phyloP scores from a whole-genome alignment of 2,113 vertebrate genomes.

The Ahaetulla prasina region DNA sequence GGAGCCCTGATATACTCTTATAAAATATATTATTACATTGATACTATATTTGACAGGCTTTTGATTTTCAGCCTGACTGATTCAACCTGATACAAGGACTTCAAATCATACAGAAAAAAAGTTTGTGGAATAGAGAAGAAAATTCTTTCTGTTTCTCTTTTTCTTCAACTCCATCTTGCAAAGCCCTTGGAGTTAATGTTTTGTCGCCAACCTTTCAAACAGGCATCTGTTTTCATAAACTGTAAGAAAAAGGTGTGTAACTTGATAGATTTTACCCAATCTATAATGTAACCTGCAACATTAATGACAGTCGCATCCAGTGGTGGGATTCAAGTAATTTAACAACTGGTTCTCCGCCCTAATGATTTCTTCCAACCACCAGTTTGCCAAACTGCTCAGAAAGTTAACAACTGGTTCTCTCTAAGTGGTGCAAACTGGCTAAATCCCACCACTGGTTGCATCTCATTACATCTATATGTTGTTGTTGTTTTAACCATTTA shows the following conservation, averaged over 20 bases:
- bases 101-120: conserved; percentile 40
- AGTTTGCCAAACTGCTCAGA: too few relatives aligned
- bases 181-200: background rate
- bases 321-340: too few relatives aligned
- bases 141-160: background rate
- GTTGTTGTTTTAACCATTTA: background rate
- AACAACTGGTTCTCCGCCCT: too few relatives aligned
- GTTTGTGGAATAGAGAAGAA: conserved; percentile 9
- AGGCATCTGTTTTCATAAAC: conserved; percentile 29
- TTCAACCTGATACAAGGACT: conserved; percentile 45
- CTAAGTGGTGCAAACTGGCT: too few relatives aligned
- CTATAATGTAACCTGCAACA: background rate
- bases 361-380: too few relatives aligned
- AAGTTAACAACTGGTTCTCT: too few relatives aligned
- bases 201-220: background rate
- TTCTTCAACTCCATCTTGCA: background rate
- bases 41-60: conserved; percentile 35
- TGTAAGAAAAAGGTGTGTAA: background rate
- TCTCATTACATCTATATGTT: background rate
- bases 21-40: conserved; percentile 17
- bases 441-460: too few relatives aligned
- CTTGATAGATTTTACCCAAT: background rate
- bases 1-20: conserved; percentile 12
- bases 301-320: background rate
- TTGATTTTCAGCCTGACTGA: conserved; percentile 37